phyloP scores from a whole-genome alignment of 2,113 vertebrate genomes.

The human (Homo sapiens) region DNA sequence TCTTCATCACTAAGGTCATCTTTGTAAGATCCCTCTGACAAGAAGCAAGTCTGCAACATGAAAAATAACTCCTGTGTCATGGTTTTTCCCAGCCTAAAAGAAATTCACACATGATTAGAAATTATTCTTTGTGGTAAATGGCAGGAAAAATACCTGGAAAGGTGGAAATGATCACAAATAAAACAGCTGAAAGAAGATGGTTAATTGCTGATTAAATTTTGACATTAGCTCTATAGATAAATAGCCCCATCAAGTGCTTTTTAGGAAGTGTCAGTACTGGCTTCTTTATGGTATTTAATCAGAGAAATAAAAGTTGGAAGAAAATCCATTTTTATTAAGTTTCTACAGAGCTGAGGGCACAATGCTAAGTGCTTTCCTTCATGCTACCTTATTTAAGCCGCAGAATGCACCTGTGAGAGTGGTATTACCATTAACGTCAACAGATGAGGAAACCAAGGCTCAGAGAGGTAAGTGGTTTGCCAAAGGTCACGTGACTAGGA shows the following conservation, averaged over 20 bases:
- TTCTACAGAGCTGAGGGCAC: not conserved
- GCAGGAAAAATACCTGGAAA: conserved; percentile 27
- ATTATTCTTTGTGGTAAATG: not conserved
- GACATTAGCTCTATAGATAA: not conserved
- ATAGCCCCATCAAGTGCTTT: not conserved
- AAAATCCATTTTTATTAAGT: conserved; percentile 40
- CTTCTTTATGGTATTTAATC: not conserved
- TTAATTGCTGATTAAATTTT: not conserved
- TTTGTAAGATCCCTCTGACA: not conserved
- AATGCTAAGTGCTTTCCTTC: not conserved
- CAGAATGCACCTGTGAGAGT: not conserved
- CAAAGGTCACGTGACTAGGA: not conserved
- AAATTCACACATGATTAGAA: conserved; percentile 26
- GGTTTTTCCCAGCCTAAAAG: not conserved
- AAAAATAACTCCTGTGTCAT: not conserved
- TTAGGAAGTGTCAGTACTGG: not conserved
- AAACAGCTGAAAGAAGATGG: not conserved
- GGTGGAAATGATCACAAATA: not conserved
- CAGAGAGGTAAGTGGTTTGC: not conserved
- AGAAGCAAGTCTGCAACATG: not conserved
- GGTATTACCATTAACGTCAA: not conserved
- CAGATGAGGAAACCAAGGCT: conserved; percentile 29
- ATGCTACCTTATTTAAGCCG: not conserved
- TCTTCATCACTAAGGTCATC: not conserved
- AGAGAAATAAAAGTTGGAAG: conserved; percentile 7